Percentiles rank a stretch among this genome's conserved stretches.
phyloP scores from a whole-genome alignment of 2,888 invertebrate species.

The Andrena trimmerana region DNA sequence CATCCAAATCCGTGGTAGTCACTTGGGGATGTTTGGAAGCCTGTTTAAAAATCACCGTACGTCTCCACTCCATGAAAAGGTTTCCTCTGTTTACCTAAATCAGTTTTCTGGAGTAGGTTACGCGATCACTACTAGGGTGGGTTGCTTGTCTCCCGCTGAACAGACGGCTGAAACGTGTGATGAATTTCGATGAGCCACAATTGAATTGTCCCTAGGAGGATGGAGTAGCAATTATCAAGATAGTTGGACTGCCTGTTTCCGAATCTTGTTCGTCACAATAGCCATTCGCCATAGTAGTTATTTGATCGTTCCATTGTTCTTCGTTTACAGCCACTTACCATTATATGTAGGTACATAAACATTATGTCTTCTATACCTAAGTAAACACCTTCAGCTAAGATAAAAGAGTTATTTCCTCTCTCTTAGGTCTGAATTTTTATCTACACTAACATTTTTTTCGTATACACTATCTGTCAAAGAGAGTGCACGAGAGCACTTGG shows the following conservation, averaged over 20 bases:
- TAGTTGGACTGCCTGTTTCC: conserved; percentile 46
- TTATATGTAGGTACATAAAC: neutral
- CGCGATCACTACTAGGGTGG: neutral
- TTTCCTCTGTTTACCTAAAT: neutral
- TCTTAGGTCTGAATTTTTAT: too few relatives aligned
- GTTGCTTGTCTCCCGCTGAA: conserved; percentile 17
- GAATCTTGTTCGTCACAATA: conserved; percentile 7
- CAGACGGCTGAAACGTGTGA: conserved; percentile 5
- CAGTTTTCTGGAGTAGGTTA: conserved; percentile 11
- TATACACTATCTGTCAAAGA: too few relatives aligned
- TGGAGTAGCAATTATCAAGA: conserved; percentile 59
- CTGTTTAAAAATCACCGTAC: neutral
- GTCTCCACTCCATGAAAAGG: neutral
- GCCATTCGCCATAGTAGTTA: neutral
- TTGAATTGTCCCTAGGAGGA: conserved; percentile 43
- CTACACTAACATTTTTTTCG: too few relatives aligned
- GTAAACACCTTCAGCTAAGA: neutral
- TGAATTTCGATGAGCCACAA: conserved; percentile 44
- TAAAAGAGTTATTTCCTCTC: neutral
- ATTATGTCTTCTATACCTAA: neutral
- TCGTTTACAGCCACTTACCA: neutral
- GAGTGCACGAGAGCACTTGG: too few relatives aligned
- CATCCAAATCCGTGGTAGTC: too few relatives aligned
- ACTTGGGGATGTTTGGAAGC: neutral
- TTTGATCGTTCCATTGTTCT: neutral